These are phyloP conservation scores for Puntigrus tetrazona DNA, from an alignment of 2,113 vertebrate species.

Conservation along the genomic window DNA sequence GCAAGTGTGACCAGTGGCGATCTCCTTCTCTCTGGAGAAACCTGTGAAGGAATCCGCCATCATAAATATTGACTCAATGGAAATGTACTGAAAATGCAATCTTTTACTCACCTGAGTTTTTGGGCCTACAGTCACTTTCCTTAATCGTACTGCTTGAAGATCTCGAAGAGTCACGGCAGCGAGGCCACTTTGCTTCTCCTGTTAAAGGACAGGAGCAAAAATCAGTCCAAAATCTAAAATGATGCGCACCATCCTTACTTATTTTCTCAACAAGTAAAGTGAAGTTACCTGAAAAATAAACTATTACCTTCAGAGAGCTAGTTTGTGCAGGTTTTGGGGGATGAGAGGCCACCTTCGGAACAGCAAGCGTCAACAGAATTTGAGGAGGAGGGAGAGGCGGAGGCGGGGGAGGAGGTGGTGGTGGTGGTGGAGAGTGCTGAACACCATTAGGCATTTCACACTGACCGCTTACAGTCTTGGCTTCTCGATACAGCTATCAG, in stretches of 20 bases:
- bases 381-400: slow-evolving; percentile 51
- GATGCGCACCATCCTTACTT: not conserved
- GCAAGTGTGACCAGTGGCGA: slow-evolving; percentile 76
- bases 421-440: not conserved
- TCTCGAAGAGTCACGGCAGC: slow-evolving; percentile 80
- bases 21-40: slow-evolving; percentile 57
- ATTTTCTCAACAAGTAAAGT: not conserved
- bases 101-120: slow-evolving; percentile 49
- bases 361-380: slow-evolving; percentile 43
- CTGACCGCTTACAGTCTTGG: not conserved
- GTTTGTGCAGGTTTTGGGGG: slow-evolving; percentile 53
- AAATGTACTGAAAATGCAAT: slow-evolving; percentile 23
- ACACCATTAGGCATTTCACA: slow-evolving; percentile 1
- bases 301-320: slow-evolving; percentile 69
- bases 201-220: not conserved
- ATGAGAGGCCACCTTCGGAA: slow-evolving; percentile 61
- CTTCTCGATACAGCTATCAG: slow-evolving; percentile 20
- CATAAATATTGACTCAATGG: not conserved
- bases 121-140: slow-evolving; percentile 66
- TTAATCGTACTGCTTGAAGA: slow-evolving; percentile 81
- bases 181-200: slow-evolving; percentile 64
- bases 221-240: not conserved
- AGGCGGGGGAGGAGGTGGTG: not conserved
- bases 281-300: not conserved
- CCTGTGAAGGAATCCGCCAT: slow-evolving; percentile 37